Conservation (phyloP, 2,797 vertebrate species). For the Myripristis murdjan region DNA sequence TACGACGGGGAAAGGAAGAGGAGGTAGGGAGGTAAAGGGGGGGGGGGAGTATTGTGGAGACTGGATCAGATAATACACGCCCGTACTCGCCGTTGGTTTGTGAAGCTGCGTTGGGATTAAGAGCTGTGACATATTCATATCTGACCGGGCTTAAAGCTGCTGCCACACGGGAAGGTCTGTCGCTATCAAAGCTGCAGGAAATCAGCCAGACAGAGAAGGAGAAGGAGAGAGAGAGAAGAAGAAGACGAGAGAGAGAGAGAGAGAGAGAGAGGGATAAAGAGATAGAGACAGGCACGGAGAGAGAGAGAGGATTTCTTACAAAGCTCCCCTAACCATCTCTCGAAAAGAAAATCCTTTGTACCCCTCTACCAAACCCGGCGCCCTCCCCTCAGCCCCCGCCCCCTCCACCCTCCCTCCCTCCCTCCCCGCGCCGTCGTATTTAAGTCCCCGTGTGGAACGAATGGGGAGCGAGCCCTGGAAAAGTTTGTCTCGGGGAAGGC, state of each 20-base stretch:
- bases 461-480: conserved; percentile 83
- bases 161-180: conserved; percentile 80
- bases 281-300: no score
- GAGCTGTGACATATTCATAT: conserved; percentile 86
- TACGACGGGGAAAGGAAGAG: not conserved
- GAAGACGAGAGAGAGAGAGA: conserved; percentile 67
- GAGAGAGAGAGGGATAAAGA: conserved; percentile 31
- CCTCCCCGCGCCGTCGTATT: conserved; percentile 51
- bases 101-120: conserved; percentile 82
- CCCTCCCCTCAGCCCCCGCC: conserved; percentile 68
- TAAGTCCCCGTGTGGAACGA: conserved; percentile 82
- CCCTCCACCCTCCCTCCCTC: conserved; percentile 64
- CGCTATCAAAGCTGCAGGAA: conserved; percentile 85
- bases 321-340: conserved; percentile 81
- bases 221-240: conserved; percentile 55
- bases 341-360: conserved; percentile 84
- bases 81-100: conserved; percentile 53
- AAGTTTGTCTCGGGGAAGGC: conserved; percentile 93
- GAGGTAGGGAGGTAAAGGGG: no score
- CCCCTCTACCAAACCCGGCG: conserved; percentile 75
- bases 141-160: conserved; percentile 83
- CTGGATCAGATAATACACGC: conserved; percentile 65
- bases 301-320: conserved; percentile 83
- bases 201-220: conserved; percentile 72
- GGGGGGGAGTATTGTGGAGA: conserved; percentile 5